Evolutionary conservation across 2,797 vertebrate species (phyloP), one percentile per base, ranked within the genome.

Genomic region (Oreortyx pictus): DNA sequence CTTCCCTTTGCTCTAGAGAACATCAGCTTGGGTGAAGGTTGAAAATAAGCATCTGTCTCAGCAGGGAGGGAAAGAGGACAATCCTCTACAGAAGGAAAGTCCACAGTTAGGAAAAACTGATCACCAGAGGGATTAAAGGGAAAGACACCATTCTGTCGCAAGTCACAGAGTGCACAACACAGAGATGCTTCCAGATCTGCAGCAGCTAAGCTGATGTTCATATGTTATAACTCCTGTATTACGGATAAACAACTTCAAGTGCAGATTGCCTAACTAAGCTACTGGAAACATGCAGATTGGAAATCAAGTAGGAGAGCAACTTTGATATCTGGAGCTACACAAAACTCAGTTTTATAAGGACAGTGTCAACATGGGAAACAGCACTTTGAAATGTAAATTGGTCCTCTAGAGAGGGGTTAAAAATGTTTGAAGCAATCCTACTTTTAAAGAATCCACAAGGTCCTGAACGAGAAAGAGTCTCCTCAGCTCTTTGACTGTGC

Each of bases 381-480:
- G 50, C 14, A 31, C 59, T 94, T 95, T 76, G 70, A 90, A 91
- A 76, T 86, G 46, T 2, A 90, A 81, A 77, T 8, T 68, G 41
- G 70, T 83, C 46, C 54, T 72, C 46, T 39, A 44, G 43, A 82
- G 59, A 57, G 33, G 73, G 62, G 50, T 91, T 82, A 88, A 93
- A 93, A 92, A 90, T 84, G 86, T 61, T 72, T 71, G 77, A 92
- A 78, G 44, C 57, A 76, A 64, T 49, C 98, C 8, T 97, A 99
- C 99, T 98, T 99, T 99, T 96, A 99, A 97, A 86, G 99, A 99
- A 97, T 99, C 99, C 89, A 99, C 98, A 27, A 99, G 98, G 96
- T 99, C 99, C 97, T 99, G 99, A 93, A 99, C 99, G 1, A 99
- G 98, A 94, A 99, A 99, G 92, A 99, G 98, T 96, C 99, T 98